phyloP scores from a whole-genome alignment of 1,140 invertebrate species.

The Hypsibius dujardini region DNA sequence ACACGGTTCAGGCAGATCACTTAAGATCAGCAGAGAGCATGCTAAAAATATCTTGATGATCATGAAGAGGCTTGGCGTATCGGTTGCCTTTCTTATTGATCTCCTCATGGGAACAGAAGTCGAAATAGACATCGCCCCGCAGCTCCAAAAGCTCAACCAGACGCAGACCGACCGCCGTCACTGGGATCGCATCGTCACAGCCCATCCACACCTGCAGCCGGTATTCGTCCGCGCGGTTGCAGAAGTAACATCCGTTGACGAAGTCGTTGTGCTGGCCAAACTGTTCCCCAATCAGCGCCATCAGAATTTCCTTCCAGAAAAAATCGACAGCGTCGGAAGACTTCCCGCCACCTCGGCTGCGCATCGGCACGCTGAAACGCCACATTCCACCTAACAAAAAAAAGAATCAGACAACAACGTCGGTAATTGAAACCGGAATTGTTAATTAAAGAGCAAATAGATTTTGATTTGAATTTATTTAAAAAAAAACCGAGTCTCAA shows the following conservation, averaged over 20 bases:
- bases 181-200: background rate
- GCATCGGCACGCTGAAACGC: background rate
- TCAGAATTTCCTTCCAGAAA: slow-evolving; percentile 20
- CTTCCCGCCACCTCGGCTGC: no score
- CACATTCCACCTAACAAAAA: background rate
- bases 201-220: slow-evolving; percentile 16
- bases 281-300: slow-evolving; percentile 20
- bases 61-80: background rate
- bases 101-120: slow-evolving; percentile 9
- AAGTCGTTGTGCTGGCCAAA: slow-evolving; percentile 18
- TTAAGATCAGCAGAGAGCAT: no score
- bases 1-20: no score
- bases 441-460: slow-evolving; percentile 8
- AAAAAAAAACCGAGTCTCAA: background rate
- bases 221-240: slow-evolving; percentile 15
- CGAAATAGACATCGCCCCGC: slow-evolving; percentile 1
- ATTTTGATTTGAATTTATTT: background rate
- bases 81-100: slow-evolving; percentile 11
- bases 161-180: background rate
- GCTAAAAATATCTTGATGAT: background rate
- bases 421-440: no score
- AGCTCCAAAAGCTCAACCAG: background rate
- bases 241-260: slow-evolving; percentile 18
- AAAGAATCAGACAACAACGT: no score
- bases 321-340: background rate